Base-by-base conservation (phyloP, 2,113 vertebrate genomes). In the Laticauda laticaudata region DNA sequence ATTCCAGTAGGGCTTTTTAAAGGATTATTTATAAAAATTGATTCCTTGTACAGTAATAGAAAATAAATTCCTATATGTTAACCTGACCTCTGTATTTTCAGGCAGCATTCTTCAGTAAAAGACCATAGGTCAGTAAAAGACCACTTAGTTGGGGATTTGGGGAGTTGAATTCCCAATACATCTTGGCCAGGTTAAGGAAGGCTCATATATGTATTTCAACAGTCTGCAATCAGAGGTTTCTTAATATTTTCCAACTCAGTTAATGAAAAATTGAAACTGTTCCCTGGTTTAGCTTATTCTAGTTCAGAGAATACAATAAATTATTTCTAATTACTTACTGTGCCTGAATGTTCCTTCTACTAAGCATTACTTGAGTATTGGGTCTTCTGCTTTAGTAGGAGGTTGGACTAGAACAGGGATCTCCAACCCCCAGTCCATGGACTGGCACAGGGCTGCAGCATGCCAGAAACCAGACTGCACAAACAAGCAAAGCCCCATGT, bases 1-100 rank as follows among this genome's bases (percentile, higher is more conserved):
- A 91, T 89, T 97, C 95, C 93, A 96, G 87, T 45, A 94, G 94
- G 90, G 92, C 85, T 90, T 45, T 89, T 94, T 95, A 56, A 20
- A 92, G 91, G 64, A 93, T 96, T 94, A 61, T 93, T 93, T 95
- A 88, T 29, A 85, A 94, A 51, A 5, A 89, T 91, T 55, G 10
- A 29, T 11, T 15, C 57, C 7, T 26, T 92, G 26, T 23, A 87
- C 90, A 94, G 92, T 88, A 92, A 93, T 39, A 39, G 24, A 93
- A 0, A 45, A 1, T 88, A 93, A 95, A 94, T 92, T 92, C 87
- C 53, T 54, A 90, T 92, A 89, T 1, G 0, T 81, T 20, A 20
- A 81, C 34, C 34, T 18, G 39, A 81, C 6, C 34, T 81, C 69
- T 81, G 6, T 20, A 81, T 20, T 81, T 81, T 81, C 69, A 81